These are phyloP conservation scores for Uromys caudimaculatus DNA, from an alignment of 2,797 vertebrate species.

Conservation along the genomic window DNA sequence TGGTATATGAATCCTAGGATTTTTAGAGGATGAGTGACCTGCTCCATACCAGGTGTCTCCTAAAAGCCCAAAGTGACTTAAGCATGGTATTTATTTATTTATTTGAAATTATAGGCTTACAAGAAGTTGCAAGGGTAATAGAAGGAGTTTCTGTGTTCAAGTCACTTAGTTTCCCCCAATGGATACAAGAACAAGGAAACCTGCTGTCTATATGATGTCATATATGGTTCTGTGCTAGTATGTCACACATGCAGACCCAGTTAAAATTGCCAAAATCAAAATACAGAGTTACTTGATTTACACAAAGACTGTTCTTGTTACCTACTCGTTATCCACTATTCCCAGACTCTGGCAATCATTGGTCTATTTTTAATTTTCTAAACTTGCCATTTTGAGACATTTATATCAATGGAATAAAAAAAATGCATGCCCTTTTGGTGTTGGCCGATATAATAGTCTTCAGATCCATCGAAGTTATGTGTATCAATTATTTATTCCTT, in stretches of 20 bases:
- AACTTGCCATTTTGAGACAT: constrained; percentile 13
- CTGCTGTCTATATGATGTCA: not conserved
- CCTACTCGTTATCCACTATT: not conserved
- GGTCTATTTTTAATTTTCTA: not conserved
- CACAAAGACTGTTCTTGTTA: not conserved
- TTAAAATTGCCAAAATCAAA: not conserved
- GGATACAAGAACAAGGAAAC: not conserved
- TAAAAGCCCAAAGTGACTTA: not conserved
- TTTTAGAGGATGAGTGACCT: not conserved
- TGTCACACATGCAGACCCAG: not conserved
- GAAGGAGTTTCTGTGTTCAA: not conserved
- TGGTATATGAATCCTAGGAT: not conserved
- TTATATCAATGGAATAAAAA: not conserved
- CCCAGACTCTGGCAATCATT: not conserved
- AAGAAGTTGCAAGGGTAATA: not conserved
- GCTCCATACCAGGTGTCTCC: not conserved
- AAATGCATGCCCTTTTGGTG: not conserved
- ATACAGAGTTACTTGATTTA: not conserved
- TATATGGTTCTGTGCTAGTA: not conserved
- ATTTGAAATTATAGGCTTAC: constrained; percentile 28
- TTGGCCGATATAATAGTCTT: not conserved
- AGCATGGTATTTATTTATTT: not conserved
- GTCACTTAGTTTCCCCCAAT: not conserved
- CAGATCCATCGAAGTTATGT: not conserved
- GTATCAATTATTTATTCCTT: not conserved